phyloP scores from a whole-genome alignment of 2,113 vertebrate species.

The Marcusenius ussheri region DNA sequence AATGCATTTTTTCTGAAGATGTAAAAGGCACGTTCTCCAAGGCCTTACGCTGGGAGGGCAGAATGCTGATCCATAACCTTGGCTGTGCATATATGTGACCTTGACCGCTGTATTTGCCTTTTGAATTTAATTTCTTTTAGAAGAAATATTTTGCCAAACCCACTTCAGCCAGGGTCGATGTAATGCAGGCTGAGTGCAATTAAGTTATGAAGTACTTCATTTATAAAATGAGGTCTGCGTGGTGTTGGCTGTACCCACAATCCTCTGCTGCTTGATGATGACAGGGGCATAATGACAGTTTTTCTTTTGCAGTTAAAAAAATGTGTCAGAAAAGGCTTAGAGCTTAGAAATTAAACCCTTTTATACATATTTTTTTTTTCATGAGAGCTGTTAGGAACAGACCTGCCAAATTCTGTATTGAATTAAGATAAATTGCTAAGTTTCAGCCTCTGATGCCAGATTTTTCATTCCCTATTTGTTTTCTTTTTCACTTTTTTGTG shows the following conservation, averaged over 20 bases:
- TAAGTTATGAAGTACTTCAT: not conserved
- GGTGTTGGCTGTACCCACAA: not conserved
- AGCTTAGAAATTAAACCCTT: not conserved
- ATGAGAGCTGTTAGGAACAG: not conserved
- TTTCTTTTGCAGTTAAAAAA: slow-evolving; percentile 3
- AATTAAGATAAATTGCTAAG: not conserved
- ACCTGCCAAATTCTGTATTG: not conserved
- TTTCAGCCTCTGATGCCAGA: not conserved
- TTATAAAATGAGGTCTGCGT: not conserved
- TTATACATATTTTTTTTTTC: not conserved
- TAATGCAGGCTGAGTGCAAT: not conserved
- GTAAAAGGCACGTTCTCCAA: not conserved
- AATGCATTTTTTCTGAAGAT: not conserved
- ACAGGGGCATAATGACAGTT: not conserved
- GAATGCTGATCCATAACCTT: not conserved
- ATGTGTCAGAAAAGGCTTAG: not conserved
- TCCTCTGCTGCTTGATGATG: not conserved
- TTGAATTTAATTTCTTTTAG: not conserved
- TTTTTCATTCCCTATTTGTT: not conserved
- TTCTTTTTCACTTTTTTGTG: not conserved
- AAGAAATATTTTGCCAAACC: not conserved
- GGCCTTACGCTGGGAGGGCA: not conserved
- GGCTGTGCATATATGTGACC: not conserved
- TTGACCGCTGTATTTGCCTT: not conserved
- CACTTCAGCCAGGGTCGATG: not conserved